Conservation (phyloP, 2,797 vertebrate species). For the Ctenochaetus hawaiiensis region DNA sequence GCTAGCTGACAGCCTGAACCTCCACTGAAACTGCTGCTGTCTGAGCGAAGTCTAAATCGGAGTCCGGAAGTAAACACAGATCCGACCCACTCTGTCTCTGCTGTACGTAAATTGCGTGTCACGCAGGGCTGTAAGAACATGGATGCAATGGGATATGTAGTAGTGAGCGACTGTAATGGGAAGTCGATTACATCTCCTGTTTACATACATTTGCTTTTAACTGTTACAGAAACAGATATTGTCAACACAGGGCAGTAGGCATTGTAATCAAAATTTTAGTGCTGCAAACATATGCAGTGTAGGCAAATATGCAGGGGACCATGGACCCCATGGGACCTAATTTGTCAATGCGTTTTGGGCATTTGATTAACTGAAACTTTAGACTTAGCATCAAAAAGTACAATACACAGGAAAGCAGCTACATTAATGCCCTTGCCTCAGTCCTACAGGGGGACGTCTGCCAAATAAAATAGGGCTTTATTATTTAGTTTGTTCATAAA, state of each 20-base stretch:
- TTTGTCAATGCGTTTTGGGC: not conserved
- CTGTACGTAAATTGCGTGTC: conserved; percentile 73
- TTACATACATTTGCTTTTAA: not conserved
- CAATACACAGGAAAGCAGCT: not conserved
- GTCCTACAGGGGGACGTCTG: not conserved
- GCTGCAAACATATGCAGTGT: not conserved
- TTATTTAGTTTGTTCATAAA: not conserved
- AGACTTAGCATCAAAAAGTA: not conserved
- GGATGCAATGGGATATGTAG: conserved; percentile 57
- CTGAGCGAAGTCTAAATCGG: conserved; percentile 72
- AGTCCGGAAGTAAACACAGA: conserved; percentile 96
- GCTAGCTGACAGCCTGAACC: conserved; percentile 66
- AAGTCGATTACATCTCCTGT: not conserved
- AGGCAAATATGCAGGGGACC: not conserved
- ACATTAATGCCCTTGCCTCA: not conserved
- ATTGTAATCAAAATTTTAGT: not conserved
- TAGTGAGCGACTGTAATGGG: conserved; percentile 29
- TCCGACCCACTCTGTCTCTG: conserved; percentile 73
- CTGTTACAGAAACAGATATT: not conserved
- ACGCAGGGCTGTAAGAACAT: conserved; percentile 39
- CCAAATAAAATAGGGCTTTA: not conserved
- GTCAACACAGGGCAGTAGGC: not conserved
- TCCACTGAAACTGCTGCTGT: conserved; percentile 72
- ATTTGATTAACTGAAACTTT: not conserved
- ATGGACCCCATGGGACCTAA: not conserved